Percentiles rank a stretch among this genome's conserved stretches.
These are phyloP conservation scores for Baccha elongata DNA, from an alignment of 2,888 invertebrate genomes.

Conservation along the genomic window DNA sequence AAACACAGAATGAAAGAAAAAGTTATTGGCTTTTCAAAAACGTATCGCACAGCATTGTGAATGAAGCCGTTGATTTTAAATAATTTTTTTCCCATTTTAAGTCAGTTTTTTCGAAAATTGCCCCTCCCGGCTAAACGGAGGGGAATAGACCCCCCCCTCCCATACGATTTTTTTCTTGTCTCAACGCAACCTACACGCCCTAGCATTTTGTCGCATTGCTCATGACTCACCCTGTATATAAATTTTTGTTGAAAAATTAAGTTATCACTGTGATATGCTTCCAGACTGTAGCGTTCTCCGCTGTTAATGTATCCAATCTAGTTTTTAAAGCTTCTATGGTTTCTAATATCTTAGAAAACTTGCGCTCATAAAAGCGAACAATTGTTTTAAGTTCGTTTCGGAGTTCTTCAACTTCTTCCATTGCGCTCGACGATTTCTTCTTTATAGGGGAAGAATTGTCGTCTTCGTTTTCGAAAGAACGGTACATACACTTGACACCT, in stretches of 20 bases:
- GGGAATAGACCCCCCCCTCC: no score
- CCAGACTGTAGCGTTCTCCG: slow-evolving; percentile 77
- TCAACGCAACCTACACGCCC: no score
- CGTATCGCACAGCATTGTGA: no score
- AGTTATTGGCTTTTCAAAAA: no score
- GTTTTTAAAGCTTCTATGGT: slow-evolving; percentile 75
- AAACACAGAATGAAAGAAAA: no score
- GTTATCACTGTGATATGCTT: slow-evolving; percentile 77
- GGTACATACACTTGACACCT: slow-evolving; percentile 80
- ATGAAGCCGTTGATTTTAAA: no score
- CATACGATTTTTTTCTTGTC: no score
- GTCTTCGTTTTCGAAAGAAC: slow-evolving; percentile 68
- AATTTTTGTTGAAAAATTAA: slow-evolving; percentile 46
- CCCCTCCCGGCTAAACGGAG: no score
- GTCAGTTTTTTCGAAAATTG: no score
- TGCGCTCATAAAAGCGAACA: slow-evolving; percentile 77
- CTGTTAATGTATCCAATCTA: slow-evolving; percentile 76
- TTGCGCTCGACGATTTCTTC: neutral
- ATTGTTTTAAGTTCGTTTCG: slow-evolving; percentile 78
- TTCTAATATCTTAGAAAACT: slow-evolving; percentile 75
- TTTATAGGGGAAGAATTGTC: neutral
- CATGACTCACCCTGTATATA: no score
- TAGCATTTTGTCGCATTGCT: no score
- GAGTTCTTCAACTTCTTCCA: slow-evolving; percentile 75
- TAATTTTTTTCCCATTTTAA: no score